phyloP scores from a whole-genome alignment of 2,888 invertebrate genomes.

The Dryobota labecula region DNA sequence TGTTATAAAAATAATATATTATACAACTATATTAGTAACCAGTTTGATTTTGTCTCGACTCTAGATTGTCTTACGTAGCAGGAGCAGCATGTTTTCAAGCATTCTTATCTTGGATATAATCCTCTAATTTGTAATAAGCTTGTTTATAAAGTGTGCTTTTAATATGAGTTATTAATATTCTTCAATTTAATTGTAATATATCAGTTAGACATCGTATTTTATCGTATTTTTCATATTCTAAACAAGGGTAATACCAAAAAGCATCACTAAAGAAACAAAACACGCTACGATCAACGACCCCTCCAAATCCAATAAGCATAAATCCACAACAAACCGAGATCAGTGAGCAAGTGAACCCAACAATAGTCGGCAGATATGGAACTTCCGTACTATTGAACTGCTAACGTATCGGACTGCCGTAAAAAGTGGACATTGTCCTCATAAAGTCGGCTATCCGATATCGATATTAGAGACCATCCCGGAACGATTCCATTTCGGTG shows the following conservation, averaged over 20 bases:
- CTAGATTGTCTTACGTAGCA: too few species aligned
- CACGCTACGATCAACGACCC: constrained; percentile 9
- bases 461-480: constrained; percentile 53
- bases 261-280: constrained; percentile 23
- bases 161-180: too few species aligned
- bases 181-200: too few species aligned
- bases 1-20: too few species aligned
- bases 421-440: constrained; percentile 80
- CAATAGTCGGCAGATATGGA: constrained; percentile 72
- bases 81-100: too few species aligned
- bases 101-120: too few species aligned
- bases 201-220: too few species aligned
- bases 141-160: too few species aligned
- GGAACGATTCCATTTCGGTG: constrained; percentile 61
- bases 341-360: constrained; percentile 56
- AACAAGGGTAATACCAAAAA: background rate
- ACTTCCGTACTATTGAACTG: constrained; percentile 85
- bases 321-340: constrained; percentile 58
- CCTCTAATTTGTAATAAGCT: too few species aligned
- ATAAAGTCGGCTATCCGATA: constrained; percentile 71
- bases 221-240: too few species aligned
- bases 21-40: too few species aligned
- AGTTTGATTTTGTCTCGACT: too few species aligned
- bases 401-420: constrained; percentile 74
- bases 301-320: constrained; percentile 54